Conservation (phyloP, 2,888 invertebrate genomes). For the Autographa pulchrina region DNA sequence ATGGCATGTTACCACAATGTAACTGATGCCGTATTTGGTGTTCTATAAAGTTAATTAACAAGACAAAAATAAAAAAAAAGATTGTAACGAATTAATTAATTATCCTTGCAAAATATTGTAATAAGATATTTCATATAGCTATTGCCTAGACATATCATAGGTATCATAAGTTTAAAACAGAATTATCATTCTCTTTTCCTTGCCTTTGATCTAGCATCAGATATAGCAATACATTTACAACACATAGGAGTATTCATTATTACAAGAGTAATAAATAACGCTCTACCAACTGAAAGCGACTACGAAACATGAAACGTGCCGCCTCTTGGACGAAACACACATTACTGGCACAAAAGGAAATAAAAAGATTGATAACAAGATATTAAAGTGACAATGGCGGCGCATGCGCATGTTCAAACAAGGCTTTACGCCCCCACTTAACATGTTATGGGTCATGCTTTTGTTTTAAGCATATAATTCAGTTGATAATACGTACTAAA, state of each 20-base stretch:
- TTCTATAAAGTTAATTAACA: not conserved
- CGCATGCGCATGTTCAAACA: conserved; percentile 18
- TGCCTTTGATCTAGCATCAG: too few relatives aligned
- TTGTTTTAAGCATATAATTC: conserved; percentile 3
- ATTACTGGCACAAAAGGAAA: conserved; percentile 15
- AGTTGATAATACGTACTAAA: too few relatives aligned
- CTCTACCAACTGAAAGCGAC: not conserved
- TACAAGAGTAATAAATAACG: not conserved
- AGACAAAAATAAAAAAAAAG: too few relatives aligned
- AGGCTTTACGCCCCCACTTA: conserved; percentile 43
- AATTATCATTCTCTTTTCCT: too few relatives aligned
- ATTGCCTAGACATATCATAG: too few relatives aligned
- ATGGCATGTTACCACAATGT: not conserved
- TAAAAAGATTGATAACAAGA: conserved; percentile 21
- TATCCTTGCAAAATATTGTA: too few relatives aligned
- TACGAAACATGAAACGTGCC: not conserved
- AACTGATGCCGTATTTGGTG: not conserved
- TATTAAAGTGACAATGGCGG: conserved; percentile 28
- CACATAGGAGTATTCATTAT: too few relatives aligned
- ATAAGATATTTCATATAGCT: too few relatives aligned
- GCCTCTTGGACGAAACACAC: not conserved
- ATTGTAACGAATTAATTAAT: too few relatives aligned
- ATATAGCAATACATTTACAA: too few relatives aligned
- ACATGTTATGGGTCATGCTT: conserved; percentile 27
- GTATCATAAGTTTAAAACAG: too few relatives aligned